A percentile compares a stretch with the other conserved stretches of the same genome.
Conservation (phyloP, 2,113 vertebrate species). For the Nannobrachium achirus region DNA sequence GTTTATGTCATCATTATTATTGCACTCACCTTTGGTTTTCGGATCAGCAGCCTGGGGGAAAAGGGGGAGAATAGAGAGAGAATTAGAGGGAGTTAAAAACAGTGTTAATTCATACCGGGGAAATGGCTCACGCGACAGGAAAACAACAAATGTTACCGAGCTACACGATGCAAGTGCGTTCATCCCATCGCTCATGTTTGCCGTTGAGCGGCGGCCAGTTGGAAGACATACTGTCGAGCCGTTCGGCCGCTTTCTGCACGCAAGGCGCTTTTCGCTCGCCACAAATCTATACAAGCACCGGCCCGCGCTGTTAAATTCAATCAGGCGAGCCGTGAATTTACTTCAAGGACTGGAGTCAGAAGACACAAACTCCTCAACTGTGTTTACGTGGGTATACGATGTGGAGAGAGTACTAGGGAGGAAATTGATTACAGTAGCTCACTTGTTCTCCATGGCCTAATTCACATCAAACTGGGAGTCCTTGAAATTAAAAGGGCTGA, state of each 20-base stretch:
- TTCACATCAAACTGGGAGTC: no score
- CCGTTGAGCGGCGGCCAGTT: not conserved
- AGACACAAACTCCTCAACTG: no score
- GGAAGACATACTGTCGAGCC: not conserved
- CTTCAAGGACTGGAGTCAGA: no score
- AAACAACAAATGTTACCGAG: not conserved
- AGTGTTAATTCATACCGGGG: not conserved
- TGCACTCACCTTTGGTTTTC: conserved; percentile 95
- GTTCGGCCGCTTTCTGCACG: not conserved
- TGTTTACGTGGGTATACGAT: no score
- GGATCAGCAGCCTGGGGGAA: conserved; percentile 90
- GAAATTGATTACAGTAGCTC: no score
- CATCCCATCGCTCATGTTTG: not conserved
- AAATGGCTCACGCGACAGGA: not conserved
- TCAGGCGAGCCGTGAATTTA: not conserved
- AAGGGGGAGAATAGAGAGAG: conserved; percentile 44
- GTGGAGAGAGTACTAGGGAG: no score
- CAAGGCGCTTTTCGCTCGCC: not conserved
- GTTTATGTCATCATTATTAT: conserved; percentile 24
- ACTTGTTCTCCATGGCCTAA: no score
- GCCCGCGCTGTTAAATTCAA: conserved; percentile 4
- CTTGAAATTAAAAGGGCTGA: no score
- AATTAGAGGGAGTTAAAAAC: not conserved
- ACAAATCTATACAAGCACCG: not conserved
- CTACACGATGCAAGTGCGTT: not conserved